Conservation (phyloP, 1,140 invertebrate genomes). For the Drosophila auraria region DNA sequence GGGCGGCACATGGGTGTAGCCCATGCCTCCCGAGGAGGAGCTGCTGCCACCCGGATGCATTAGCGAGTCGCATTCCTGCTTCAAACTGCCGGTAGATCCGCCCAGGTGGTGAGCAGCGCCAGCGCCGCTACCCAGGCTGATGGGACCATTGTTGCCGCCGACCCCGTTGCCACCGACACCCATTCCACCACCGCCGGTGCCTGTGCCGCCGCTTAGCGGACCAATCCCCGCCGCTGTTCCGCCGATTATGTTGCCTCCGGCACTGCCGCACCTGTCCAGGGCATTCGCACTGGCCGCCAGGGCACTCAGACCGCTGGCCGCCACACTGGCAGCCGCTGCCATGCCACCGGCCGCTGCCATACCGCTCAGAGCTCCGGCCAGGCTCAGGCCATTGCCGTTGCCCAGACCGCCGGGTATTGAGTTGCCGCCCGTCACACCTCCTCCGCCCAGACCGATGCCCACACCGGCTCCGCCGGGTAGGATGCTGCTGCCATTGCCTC, state of each 20-base stretch:
- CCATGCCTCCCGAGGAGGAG: slow-evolving; percentile 57
- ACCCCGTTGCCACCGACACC: slow-evolving; percentile 79
- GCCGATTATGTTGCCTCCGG: slow-evolving; percentile 74
- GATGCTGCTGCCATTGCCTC: slow-evolving; percentile 33
- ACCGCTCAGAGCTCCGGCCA: slow-evolving; percentile 70
- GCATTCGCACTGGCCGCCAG: slow-evolving; percentile 69
- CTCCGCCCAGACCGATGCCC: slow-evolving; percentile 21
- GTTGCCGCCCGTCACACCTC: slow-evolving; percentile 28
- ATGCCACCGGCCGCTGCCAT: slow-evolving; percentile 75
- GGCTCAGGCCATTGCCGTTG: slow-evolving; percentile 63
- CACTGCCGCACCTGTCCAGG: slow-evolving; percentile 70
- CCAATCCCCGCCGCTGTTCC: slow-evolving; percentile 64
- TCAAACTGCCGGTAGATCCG: slow-evolving; percentile 74
- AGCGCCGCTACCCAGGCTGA: slow-evolving; percentile 71
- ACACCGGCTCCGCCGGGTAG: slow-evolving; percentile 48
- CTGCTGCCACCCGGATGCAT: slow-evolving; percentile 81
- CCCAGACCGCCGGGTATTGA: slow-evolving; percentile 52
- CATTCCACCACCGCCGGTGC: slow-evolving; percentile 41
- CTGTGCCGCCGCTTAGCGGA: slow-evolving; percentile 38
- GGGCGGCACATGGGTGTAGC: slow-evolving; percentile 71
- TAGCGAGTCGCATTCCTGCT: slow-evolving; percentile 84
- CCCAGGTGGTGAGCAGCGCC: slow-evolving; percentile 70
- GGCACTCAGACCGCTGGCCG: slow-evolving; percentile 64
- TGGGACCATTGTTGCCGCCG: slow-evolving; percentile 74
- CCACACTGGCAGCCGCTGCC: slow-evolving; percentile 68